Evolutionary conservation across 2,113 vertebrate species (phyloP).

Genomic region (Empidonax traillii): DNA sequence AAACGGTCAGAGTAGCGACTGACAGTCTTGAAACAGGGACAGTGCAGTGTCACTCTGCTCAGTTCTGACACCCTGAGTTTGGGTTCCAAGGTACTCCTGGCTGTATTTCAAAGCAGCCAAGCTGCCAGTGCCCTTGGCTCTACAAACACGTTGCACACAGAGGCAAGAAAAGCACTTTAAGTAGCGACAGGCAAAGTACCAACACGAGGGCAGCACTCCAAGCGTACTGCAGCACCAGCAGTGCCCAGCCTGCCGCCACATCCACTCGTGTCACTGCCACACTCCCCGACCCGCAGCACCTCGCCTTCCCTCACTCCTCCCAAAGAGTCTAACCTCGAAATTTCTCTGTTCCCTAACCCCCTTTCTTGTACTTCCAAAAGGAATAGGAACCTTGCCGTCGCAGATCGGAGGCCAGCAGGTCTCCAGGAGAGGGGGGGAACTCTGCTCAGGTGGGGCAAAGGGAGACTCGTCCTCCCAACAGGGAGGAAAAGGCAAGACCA

Average conservation of each 20-base stretch:
- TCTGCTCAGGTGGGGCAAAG: background rate
- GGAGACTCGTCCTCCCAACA: background rate
- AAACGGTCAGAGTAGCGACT: fast-evolving
- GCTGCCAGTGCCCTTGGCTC: background rate
- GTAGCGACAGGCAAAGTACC: fast-evolving
- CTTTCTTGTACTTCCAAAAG: fast-evolving
- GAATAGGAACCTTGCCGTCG: fast-evolving
- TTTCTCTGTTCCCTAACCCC: background rate
- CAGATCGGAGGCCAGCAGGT: background rate
- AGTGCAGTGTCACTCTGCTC: background rate
- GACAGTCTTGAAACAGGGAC: background rate
- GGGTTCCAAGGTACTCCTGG: background rate
- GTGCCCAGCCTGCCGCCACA: background rate
- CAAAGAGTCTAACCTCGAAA: background rate
- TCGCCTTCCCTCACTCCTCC: background rate
- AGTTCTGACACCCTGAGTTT: background rate
- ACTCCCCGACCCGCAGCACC: background rate
- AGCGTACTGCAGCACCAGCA: background rate
- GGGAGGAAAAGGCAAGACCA: background rate
- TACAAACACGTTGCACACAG: background rate
- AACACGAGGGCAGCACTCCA: background rate
- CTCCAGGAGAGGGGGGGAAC: background rate
- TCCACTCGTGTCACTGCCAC: background rate
- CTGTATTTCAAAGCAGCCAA: background rate
- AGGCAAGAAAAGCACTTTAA: background rate